A percentile compares a stretch with the other conserved stretches of the same genome.
Evolutionary conservation across 2,888 invertebrate genomes (phyloP).

Genomic region (Pachymerium ferrugineum): DNA sequence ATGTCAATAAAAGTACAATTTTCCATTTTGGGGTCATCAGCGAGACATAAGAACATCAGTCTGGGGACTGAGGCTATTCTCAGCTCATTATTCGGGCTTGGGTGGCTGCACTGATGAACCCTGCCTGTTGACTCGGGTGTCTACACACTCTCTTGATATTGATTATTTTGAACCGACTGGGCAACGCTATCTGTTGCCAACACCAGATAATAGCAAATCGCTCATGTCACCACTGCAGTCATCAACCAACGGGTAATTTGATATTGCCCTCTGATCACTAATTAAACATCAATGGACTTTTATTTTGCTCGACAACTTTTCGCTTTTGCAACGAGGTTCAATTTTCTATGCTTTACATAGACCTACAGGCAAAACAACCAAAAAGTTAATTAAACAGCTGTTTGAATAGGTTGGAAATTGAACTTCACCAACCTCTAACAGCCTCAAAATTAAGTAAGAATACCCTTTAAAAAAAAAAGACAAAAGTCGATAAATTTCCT

Average conservation of each 20-base stretch:
- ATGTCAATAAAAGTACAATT: too few species aligned
- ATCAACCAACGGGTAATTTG: neutral
- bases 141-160: neutral
- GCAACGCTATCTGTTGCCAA: neutral
- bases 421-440: too few species aligned
- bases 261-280: neutral
- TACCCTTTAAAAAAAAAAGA: too few species aligned
- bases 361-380: too few species aligned
- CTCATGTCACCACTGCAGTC: neutral
- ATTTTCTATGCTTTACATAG: too few species aligned
- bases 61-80: neutral
- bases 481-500: neutral
- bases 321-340: too few species aligned
- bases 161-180: neutral
- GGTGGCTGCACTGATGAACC: slow-evolving; percentile 8
- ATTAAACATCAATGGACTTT: neutral
- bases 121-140: slow-evolving; percentile 5
- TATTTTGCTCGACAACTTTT: too few species aligned
- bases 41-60: neutral
- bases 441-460: too few species aligned
- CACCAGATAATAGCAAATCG: slow-evolving; percentile 4
- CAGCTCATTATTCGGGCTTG: slow-evolving; percentile 8
- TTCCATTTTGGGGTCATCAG: too few species aligned
- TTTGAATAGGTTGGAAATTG: too few species aligned
- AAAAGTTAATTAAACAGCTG: too few species aligned